These are phyloP conservation scores for Athripsodes cinereus DNA, from an alignment of 2,888 invertebrate species.

Conservation along the genomic window DNA sequence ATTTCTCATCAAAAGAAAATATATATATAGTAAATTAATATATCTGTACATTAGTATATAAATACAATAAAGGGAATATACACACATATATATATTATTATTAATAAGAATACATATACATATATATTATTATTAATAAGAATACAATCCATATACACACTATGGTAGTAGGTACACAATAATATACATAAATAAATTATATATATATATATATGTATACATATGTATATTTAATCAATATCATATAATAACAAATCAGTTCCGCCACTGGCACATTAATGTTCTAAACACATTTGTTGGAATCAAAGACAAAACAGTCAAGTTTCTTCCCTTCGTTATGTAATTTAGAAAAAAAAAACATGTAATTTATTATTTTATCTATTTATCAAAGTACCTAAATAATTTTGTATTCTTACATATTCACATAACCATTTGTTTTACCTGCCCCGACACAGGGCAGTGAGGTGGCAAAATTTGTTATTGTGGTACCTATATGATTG, in stretches of 20 bases:
- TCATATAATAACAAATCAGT: constrained; percentile 14
- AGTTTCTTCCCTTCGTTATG: no score
- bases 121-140: not conserved
- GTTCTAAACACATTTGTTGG: no score
- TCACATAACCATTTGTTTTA: no score
- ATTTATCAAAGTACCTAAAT: no score
- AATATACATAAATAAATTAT: not conserved
- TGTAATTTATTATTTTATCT: no score
- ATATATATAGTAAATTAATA: constrained; percentile 18
- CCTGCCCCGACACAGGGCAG: no score
- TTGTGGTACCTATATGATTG: no score
- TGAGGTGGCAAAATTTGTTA: no score
- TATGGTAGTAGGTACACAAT: not conserved
- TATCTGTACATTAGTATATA: constrained; percentile 7
- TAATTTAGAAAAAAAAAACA: no score
- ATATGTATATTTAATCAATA: not conserved
- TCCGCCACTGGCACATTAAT: constrained; percentile 11
- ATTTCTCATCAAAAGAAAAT: constrained; percentile 17
- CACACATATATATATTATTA: not conserved
- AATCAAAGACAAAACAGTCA: no score
- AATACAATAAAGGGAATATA: no score
- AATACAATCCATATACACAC: not conserved
- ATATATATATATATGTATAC: not conserved
- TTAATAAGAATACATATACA: not conserved
- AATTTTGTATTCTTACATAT: no score